phyloP scores from a whole-genome alignment of 2,888 invertebrate species.

The Bugulina stolonifera region DNA sequence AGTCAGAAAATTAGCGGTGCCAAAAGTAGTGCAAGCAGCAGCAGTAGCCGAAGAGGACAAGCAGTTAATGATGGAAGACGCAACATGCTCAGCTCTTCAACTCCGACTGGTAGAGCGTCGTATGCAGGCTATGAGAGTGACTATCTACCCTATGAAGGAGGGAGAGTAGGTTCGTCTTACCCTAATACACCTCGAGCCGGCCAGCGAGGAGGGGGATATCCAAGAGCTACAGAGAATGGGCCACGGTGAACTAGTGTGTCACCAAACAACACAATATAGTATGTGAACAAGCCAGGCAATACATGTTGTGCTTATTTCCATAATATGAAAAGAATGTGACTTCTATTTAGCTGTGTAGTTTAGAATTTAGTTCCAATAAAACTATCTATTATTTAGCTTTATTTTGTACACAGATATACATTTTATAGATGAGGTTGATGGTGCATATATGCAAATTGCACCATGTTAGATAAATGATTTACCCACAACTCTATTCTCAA shows the following conservation, averaged over 20 bases:
- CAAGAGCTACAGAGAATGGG: neutral
- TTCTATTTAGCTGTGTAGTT: too few species aligned
- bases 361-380: neutral
- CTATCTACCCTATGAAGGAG: neutral
- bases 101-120: constrained; percentile 15
- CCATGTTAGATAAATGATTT: too few species aligned
- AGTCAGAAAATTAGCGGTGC: neutral
- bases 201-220: neutral
- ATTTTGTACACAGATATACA: neutral
- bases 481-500: too few species aligned
- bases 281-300: too few species aligned
- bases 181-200: neutral
- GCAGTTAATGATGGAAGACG: neutral
- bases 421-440: neutral
- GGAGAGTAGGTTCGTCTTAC: neutral
- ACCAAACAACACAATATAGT: too few species aligned
- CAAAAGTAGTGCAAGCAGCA: neutral
- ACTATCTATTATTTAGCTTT: neutral
- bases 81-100: constrained; percentile 15
- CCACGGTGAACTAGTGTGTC: too few species aligned
- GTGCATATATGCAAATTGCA: too few species aligned
- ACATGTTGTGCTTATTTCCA: too few species aligned
- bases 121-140: constrained; percentile 24
- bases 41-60: neutral
- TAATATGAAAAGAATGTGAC: too few species aligned